A percentile compares a stretch with the other conserved stretches of the same genome.
Conservation (phyloP, 2,888 invertebrate genomes). For the Arrhopalites spinosus region DNA sequence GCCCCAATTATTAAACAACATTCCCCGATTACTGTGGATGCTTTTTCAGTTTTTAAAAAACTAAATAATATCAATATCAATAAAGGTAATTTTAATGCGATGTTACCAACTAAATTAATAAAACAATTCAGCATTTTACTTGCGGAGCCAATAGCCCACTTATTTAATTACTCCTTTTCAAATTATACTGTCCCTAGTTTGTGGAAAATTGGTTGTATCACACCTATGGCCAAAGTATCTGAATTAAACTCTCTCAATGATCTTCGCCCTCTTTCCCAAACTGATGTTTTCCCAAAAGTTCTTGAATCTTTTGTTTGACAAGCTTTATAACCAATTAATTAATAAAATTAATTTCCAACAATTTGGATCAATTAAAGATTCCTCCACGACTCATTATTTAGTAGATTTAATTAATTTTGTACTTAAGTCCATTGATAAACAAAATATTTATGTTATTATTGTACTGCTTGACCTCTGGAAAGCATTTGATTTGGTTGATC, state of each 20-base stretch:
- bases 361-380: neutral
- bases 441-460: slow-evolving; percentile 6
- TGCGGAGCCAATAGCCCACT: neutral
- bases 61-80: neutral
- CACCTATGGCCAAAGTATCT: slow-evolving; percentile 1
- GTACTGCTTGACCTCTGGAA: slow-evolving; percentile 9
- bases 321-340: slow-evolving; percentile 13
- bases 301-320: slow-evolving; percentile 12
- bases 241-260: neutral
- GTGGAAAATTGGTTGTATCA: slow-evolving; percentile 17
- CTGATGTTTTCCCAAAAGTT: slow-evolving; percentile 19
- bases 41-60: neutral
- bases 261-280: slow-evolving; percentile 14
- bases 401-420: neutral
- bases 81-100: neutral
- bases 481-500: slow-evolving; percentile 26
- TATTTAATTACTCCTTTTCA: neutral
- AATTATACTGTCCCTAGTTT: neutral
- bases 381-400: slow-evolving; percentile 5
- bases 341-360: slow-evolving; percentile 1
- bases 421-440: neutral
- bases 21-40: too few relatives aligned
- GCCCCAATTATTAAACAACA: too few relatives aligned
- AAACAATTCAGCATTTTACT: neutral
- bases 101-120: neutral